These are phyloP conservation scores for Oligia latruncula DNA, from an alignment of 2,888 invertebrate genomes.

Conservation along the genomic window DNA sequence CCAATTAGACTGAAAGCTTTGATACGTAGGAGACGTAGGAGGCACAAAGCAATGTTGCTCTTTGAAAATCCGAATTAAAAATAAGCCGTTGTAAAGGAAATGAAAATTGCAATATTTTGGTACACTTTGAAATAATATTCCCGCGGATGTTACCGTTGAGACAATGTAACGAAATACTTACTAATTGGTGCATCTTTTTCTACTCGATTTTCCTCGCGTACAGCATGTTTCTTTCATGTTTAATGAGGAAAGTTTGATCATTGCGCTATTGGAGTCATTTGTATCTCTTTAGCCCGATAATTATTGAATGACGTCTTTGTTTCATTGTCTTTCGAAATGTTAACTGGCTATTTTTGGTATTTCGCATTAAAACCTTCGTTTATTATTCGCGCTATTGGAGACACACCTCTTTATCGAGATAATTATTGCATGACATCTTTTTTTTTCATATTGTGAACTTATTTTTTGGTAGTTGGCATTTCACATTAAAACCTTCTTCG, in stretches of 20 bases:
- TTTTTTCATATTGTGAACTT: neutral
- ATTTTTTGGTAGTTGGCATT: neutral
- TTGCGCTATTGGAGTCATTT: neutral
- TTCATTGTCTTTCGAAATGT: neutral
- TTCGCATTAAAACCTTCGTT: conserved; percentile 8
- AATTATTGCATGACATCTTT: too few species aligned
- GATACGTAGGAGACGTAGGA: conserved; percentile 42
- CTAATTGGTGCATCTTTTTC: conserved; percentile 41
- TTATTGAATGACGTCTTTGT: too few species aligned
- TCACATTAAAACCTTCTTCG: neutral
- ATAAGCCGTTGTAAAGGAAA: conserved; percentile 49
- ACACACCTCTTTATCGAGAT: too few species aligned
- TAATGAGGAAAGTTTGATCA: neutral
- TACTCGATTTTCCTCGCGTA: neutral
- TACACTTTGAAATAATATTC: conserved; percentile 53
- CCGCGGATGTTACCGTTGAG: conserved; percentile 37
- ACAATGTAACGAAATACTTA: conserved; percentile 46
- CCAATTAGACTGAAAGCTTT: conserved; percentile 20
- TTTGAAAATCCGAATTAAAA: conserved; percentile 47
- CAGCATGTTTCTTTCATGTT: neutral
- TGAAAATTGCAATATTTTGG: conserved; percentile 49
- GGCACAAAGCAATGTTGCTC: conserved; percentile 21
- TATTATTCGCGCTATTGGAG: neutral
- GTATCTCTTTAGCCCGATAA: too few species aligned
- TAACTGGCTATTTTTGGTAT: neutral